A percentile compares a stretch with the other conserved stretches of the same genome.
Conservation (phyloP, 2,113 vertebrate genomes). For the Cyanistes caeruleus region DNA sequence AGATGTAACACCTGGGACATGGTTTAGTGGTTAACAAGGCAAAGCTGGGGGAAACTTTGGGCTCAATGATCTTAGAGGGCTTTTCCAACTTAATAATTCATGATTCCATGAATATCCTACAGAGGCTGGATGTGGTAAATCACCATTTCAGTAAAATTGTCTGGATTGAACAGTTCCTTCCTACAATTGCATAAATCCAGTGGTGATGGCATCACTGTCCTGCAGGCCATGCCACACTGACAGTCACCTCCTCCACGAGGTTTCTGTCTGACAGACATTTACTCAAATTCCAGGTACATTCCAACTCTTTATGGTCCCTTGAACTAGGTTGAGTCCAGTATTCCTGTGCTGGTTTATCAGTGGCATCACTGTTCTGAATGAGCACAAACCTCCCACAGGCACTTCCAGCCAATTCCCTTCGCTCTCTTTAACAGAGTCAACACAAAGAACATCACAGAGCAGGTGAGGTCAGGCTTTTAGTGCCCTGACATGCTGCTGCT, state of each 20-base stretch:
- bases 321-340: neutral
- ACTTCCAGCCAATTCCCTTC: neutral
- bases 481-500: rapidly evolving
- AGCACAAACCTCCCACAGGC: neutral
- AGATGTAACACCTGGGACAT: too few species aligned
- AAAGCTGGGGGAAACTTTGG: too few species aligned
- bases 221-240: neutral
- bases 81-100: neutral
- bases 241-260: neutral
- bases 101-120: neutral
- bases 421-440: neutral
- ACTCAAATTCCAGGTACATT: neutral
- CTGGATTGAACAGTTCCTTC: neutral
- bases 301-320: neutral
- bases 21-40: too few species aligned
- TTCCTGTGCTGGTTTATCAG: neutral
- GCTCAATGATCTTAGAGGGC: too few species aligned
- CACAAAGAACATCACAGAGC: neutral
- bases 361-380: neutral
- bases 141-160: neutral
- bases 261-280: neutral
- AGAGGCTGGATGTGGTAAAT: neutral
- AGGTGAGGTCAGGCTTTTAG: neutral
- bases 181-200: neutral
- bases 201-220: neutral